A percentile compares a stretch with the other conserved stretches of the same genome.
These are phyloP conservation scores for Smithornis capensis DNA, from an alignment of 2,113 vertebrate species.

Conservation along the genomic window DNA sequence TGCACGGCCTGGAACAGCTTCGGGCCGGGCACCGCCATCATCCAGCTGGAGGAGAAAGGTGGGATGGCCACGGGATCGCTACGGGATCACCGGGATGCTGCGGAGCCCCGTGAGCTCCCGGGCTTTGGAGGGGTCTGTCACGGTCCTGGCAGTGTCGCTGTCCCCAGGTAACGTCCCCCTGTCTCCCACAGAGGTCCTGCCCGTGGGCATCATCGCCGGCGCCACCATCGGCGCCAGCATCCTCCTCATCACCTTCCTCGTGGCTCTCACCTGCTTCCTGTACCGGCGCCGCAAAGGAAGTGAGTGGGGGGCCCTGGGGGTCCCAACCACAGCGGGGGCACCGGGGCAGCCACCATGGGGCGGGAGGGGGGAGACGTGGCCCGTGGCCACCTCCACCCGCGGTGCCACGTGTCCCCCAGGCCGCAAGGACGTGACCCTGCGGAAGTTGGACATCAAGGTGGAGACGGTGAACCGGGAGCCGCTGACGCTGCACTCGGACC, in stretches of 20 bases:
- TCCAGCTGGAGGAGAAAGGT: constrained; percentile 86
- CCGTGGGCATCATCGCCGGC: constrained; percentile 87
- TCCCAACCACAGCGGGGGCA: neutral
- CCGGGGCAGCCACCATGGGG: neutral
- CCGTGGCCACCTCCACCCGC: no score
- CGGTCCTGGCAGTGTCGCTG: neutral
- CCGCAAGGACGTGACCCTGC: constrained; percentile 89
- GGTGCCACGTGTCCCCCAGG: constrained; percentile 61
- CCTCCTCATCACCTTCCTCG: constrained; percentile 82
- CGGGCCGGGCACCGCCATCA: constrained; percentile 91
- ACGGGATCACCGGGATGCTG: accelerated
- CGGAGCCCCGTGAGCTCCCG: neutral
- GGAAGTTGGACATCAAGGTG: constrained; percentile 96
- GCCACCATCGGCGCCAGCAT: constrained; percentile 85
- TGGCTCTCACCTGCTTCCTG: constrained; percentile 84
- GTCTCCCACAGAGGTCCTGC: constrained; percentile 79
- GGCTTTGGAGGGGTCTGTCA: neutral
- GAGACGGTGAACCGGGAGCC: constrained; percentile 95
- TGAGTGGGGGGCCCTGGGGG: constrained; percentile 70
- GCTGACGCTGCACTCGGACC: constrained; percentile 77
- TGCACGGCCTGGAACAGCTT: constrained; percentile 96
- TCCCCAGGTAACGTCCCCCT: neutral
- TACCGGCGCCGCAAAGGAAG: constrained; percentile 97
- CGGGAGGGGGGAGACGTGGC: neutral
- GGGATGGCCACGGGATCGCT: neutral